Base-by-base conservation (phyloP, 2,888 invertebrate species). In the Latrodectus elegans region DNA sequence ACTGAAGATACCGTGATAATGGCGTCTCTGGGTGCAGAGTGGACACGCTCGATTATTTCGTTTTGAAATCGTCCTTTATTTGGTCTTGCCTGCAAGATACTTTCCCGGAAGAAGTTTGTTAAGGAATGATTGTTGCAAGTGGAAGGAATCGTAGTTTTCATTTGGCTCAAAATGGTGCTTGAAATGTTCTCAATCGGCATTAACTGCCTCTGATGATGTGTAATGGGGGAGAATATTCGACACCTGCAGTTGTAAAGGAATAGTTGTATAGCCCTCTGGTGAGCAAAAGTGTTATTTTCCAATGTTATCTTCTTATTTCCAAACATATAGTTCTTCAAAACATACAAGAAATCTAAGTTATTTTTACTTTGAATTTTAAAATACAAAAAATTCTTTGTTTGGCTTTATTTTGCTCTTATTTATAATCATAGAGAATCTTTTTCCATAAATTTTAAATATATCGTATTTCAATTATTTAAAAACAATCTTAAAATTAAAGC, bases 91-190 rank as follows among this genome's bases (percentile, higher is more conserved):
- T 15, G 68, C 12, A 68, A 15, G 3, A 68, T 9, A 38, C 12
- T 26, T 71, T 77, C 15, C 68, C 77, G 77, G 77, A 77, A 77
- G 11, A 52, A 4, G 22, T 68, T 68, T 68, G 77, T 77, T 68
- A 51, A 22, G 17, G 22, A 26, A 9, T 26, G n/a, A 26, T 68
- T 67, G 67, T 12, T 11, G 6, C 10, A n/a, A 51, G 6, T 49
- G 38, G 38, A 71, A 49, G 51, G 51, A 71, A 71, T 71, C 51
- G 71, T 15, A 14, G 71, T 9, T 14, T 60, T 60, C 60, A 60
- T 60, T 60, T 60, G n/a, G 14, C 60, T 0, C n/a, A 6, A 60
- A 60, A n/a, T 11, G 12, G n/a, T n/a, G 60, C 14, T 60, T 60
- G 38, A 38, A 60, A 60, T 60, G 60, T 60, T 12, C 14, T 3